Evolutionary conservation across 2,888 invertebrate genomes (phyloP), one percentile per base, ranked within the genome.

Genomic region (Entomobrya proxima): DNA sequence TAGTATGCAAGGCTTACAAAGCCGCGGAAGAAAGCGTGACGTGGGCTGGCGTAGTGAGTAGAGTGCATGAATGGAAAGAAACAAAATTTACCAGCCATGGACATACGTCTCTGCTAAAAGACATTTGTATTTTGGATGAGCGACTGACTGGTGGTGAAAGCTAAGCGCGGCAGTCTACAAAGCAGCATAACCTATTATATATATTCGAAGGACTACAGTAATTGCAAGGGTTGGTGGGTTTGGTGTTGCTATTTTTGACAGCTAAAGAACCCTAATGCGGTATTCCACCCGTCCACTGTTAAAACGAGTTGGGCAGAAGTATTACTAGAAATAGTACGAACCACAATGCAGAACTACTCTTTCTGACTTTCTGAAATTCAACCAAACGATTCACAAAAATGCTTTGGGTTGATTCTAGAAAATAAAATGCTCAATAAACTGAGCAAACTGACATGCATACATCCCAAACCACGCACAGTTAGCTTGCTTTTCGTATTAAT

Each of bases 201-300:
- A n/a, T n/a, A n/a, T n/a, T n/a, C n/a, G n/a, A n/a, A n/a, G n/a
- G n/a, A n/a, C n/a, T n/a, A 64, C 37, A 37, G 64, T 64, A 64
- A 64, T 64, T 64, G 64, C 37, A 37, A 37, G 35, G 35, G 58
- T 58, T 27, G 64, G 64, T n/a, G 35, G 55, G 55, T 21, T 55
- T 61, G 61, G 61, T 61, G 64, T 21, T 64, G 37, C 64, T 21
- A 64, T 37, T 64, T 64, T 13, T 64, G 64, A 64, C 37, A 37
- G 64, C 35, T 64, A 37, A 35, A 61, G 37, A 64, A 21, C 37
- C 64, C 37, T 18, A 37, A 32, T 64, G 64, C 64, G 37, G 64
- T 64, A 64, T 64, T 21, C 61, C 61, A n/a, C 37, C 37, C 64
- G 64, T 64, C 37, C 21, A 37, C 37, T 21, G 37, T 27, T 37